These are phyloP conservation scores for Phoxinus phoxinus DNA, from an alignment of 2,113 vertebrate genomes.

Conservation along the genomic window DNA sequence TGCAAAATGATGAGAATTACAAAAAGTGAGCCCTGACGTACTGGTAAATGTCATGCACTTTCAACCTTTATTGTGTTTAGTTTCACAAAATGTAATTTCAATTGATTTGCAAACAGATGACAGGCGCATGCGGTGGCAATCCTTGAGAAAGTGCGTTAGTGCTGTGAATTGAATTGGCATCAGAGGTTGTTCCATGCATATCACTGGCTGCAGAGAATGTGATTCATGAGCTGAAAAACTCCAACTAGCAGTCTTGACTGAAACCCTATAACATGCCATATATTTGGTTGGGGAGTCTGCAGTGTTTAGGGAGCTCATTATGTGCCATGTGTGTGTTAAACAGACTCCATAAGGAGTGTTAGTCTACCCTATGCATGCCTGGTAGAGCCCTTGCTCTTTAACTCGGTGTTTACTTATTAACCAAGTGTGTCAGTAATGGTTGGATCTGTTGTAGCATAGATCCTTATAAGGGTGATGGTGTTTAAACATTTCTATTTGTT, in stretches of 20 bases:
- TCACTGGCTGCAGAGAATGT: slow-evolving; percentile 21
- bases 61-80: neutral
- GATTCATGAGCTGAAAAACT: neutral
- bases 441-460: slow-evolving; percentile 49
- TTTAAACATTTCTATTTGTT: slow-evolving; percentile 24
- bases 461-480: slow-evolving; percentile 25
- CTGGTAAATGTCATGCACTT: neutral
- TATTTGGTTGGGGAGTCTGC: slow-evolving; percentile 3
- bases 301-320: slow-evolving; percentile 38
- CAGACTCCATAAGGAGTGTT: slow-evolving; percentile 7
- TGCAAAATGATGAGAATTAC: neutral
- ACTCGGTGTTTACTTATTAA: slow-evolving; percentile 58
- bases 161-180: neutral
- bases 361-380: slow-evolving; percentile 77
- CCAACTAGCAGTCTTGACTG: neutral
- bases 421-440: slow-evolving; percentile 41
- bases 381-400: slow-evolving; percentile 44
- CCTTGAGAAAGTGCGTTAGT: neutral
- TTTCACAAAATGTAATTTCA: neutral
- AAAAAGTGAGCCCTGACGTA: neutral
- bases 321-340: slow-evolving; percentile 41
- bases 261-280: slow-evolving; percentile 27
- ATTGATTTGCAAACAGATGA: neutral
- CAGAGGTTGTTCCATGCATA: neutral
- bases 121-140: neutral